Percentiles rank a stretch among this genome's conserved stretches.
Conservation (phyloP, 37 sponge, comb jelly and placozoan genomes). For the Geodia barretti region DNA sequence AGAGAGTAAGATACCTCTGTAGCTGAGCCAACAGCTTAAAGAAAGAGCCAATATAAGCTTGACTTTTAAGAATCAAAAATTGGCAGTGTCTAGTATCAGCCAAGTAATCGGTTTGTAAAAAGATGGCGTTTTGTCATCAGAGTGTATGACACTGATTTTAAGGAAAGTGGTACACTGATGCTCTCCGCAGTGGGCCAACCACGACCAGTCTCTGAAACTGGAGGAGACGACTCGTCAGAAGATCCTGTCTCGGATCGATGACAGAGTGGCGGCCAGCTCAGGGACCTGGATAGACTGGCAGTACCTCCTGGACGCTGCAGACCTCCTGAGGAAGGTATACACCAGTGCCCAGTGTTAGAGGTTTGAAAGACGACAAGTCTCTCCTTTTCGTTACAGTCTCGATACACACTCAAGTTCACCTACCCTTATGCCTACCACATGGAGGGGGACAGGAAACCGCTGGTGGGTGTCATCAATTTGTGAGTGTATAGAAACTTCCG, state of each 20-base stretch:
- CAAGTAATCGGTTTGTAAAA: too few species aligned
- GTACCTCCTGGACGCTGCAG: slow-evolving; percentile 77
- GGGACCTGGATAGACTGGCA: slow-evolving; percentile 97
- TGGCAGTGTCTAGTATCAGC: too few species aligned
- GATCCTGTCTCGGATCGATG: slow-evolving; percentile 62
- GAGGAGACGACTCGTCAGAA: slow-evolving; percentile 71
- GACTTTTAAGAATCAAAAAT: too few species aligned
- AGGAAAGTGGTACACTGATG: not conserved
- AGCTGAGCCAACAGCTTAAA: too few species aligned
- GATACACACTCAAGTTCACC: slow-evolving; percentile 91
- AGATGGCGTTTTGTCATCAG: too few species aligned
- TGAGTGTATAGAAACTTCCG: not conserved
- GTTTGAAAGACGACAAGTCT: too few species aligned
- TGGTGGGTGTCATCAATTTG: slow-evolving; percentile 49
- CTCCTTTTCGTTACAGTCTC: slow-evolving; percentile 58
- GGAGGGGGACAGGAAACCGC: slow-evolving; percentile 73
- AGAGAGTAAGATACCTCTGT: slow-evolving; percentile 76
- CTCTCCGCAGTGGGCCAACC: slow-evolving; percentile 90
- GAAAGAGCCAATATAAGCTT: too few species aligned
- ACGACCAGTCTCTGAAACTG: slow-evolving; percentile 67
- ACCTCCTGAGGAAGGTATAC: slow-evolving; percentile 71
- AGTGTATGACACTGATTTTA: not conserved
- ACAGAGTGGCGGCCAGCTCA: slow-evolving; percentile 61
- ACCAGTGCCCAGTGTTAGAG: too few species aligned
- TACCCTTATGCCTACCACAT: slow-evolving; percentile 86